Percentiles rank a stretch among this genome's conserved stretches.
These are phyloP conservation scores for Agapornis roseicollis DNA, from an alignment of 2,113 vertebrate genomes.

Conservation along the genomic window DNA sequence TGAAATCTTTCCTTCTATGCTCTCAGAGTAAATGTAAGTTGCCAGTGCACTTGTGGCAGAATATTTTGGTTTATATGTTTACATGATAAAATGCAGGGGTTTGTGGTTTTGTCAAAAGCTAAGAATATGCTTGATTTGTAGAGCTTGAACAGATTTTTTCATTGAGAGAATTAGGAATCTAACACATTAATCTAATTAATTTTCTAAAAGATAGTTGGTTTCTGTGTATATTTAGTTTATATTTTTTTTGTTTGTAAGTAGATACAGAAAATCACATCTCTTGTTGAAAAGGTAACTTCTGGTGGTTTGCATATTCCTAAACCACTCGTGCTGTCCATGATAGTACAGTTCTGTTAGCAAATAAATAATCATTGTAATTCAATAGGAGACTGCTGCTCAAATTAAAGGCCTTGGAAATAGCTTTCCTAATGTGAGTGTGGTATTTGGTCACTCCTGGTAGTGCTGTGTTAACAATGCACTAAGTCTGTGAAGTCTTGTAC, in stretches of 20 bases:
- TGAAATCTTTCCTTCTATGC: background rate
- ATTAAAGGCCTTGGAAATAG: background rate
- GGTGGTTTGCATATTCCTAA: background rate
- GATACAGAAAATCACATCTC: background rate
- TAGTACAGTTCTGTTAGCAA: background rate
- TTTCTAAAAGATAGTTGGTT: background rate
- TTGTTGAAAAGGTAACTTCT: background rate
- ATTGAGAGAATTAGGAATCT: background rate
- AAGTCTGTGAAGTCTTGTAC: background rate
- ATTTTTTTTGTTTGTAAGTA: background rate
- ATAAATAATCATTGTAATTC: background rate
- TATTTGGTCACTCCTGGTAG: background rate
- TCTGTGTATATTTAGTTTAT: background rate
- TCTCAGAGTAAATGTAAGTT: background rate
- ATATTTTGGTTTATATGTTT: background rate
- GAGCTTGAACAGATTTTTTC: background rate
- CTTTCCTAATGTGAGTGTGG: background rate
- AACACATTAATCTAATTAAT: background rate
- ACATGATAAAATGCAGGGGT: background rate
- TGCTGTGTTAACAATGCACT: background rate
- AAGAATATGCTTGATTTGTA: background rate
- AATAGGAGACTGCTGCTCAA: background rate
- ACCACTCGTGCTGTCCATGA: background rate
- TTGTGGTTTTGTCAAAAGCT: background rate
- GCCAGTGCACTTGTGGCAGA: background rate